Conservation (phyloP, 2,797 vertebrate species). For the Phoxinus dragarum region DNA sequence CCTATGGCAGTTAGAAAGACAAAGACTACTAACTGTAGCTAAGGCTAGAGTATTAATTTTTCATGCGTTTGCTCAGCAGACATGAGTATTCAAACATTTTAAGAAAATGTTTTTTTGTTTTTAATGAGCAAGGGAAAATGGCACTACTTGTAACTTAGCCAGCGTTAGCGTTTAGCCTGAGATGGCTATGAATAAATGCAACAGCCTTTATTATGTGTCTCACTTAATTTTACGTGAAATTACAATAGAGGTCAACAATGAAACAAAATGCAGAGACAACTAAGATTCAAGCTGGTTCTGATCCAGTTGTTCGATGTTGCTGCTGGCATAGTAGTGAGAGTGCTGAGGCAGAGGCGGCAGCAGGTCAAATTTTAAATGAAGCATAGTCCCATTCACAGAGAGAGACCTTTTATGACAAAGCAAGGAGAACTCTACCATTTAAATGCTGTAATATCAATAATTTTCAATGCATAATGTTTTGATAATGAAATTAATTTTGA, state of each 20-base stretch:
- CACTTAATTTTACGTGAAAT: slow-evolving; percentile 22
- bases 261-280: neutral
- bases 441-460: neutral
- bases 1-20: slow-evolving; percentile 29
- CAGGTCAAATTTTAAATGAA: neutral
- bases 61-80: slow-evolving; percentile 22
- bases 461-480: too few relatives aligned
- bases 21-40: slow-evolving; percentile 23
- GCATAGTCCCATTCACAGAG: neutral
- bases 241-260: neutral
- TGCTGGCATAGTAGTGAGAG: neutral
- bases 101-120: neutral
- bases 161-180: neutral
- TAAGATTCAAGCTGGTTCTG: neutral
- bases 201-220: neutral
- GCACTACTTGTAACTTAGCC: neutral
- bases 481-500: too few relatives aligned
- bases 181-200: slow-evolving; percentile 20
- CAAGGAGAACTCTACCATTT: neutral
- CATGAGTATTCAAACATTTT: slow-evolving; percentile 21
- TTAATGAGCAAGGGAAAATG: neutral
- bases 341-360: neutral
- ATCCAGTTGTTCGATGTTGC: neutral
- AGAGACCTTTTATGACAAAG: neutral
- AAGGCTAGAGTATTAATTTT: neutral